phyloP scores from a whole-genome alignment of 1,140 invertebrate species.

The Coelopa frigida region DNA sequence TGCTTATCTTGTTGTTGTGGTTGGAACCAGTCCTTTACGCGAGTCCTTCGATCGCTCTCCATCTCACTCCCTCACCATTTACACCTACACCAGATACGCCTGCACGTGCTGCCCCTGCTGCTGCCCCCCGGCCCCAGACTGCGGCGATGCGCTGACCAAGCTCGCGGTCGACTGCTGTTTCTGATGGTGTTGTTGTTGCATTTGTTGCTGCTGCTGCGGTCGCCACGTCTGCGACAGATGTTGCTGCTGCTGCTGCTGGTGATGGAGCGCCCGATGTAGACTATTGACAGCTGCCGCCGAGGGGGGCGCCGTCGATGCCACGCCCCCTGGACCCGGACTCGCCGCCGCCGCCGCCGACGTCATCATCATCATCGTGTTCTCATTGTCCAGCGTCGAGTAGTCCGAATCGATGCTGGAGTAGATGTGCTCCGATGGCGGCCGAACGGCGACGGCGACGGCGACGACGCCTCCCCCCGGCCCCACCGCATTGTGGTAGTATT shows the following conservation, averaged over 20 bases:
- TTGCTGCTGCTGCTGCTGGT: conserved; percentile 28
- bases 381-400: conserved; percentile 49
- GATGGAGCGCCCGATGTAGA: conserved; percentile 11
- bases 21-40: too few relatives aligned
- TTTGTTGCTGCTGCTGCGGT: conserved; percentile 19
- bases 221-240: conserved; percentile 24
- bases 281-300: conserved; percentile 8
- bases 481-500: conserved; percentile 36
- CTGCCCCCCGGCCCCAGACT: conserved; percentile 17
- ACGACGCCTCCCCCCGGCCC: background rate
- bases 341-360: conserved; percentile 37
- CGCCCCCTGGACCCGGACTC: conserved; percentile 8
- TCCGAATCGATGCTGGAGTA: conserved; percentile 80
- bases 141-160: background rate
- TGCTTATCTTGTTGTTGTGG: too few relatives aligned
- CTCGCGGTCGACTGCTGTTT: conserved; percentile 17
- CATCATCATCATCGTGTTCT: conserved; percentile 42
- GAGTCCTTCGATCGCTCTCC: too few relatives aligned
- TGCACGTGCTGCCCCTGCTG: conserved; percentile 35
- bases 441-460: conserved; percentile 48
- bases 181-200: conserved; percentile 18
- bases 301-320: background rate
- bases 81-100: conserved; percentile 33
- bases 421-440: conserved; percentile 73
- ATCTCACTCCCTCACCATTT: too few relatives aligned